Percentiles rank a stretch among this genome's conserved stretches.
phyloP scores from a whole-genome alignment of 2,113 vertebrate species.

The Melanostigma gelatinosum region DNA sequence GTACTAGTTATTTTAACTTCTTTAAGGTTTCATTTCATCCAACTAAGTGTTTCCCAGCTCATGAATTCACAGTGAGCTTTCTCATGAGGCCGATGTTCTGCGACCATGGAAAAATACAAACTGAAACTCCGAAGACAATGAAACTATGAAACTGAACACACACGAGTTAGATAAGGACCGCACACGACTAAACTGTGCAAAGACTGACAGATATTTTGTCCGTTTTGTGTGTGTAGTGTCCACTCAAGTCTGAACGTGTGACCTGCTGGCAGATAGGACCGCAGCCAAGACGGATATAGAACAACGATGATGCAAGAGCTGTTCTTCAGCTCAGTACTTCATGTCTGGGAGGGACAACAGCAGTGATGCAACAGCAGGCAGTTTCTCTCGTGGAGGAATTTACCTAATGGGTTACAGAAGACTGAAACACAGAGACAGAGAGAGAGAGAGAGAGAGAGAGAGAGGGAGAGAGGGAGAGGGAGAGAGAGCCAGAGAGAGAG shows the following conservation, averaged over 20 bases:
- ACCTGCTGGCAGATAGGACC: neutral
- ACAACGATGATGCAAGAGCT: constrained; percentile 35
- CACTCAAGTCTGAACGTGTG: neutral
- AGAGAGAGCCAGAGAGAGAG: too few relatives aligned
- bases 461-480: too few relatives aligned
- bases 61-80: neutral
- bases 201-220: constrained; percentile 1
- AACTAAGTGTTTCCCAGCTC: neutral
- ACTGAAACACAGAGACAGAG: neutral
- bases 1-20: neutral
- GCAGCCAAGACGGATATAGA: constrained; percentile 22
- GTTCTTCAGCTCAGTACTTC: neutral
- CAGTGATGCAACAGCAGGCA: constrained; percentile 47
- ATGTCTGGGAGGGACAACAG: constrained; percentile 32
- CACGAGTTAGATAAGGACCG: neutral
- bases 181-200: neutral
- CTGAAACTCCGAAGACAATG: constrained; percentile 15
- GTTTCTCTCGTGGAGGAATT: constrained; percentile 48
- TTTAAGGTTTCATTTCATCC: neutral
- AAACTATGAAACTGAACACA: constrained; percentile 11
- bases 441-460: neutral
- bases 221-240: neutral
- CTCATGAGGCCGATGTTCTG: too few relatives aligned
- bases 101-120: neutral
- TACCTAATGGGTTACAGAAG: constrained; percentile 1